Base-by-base conservation (phyloP, 2,888 invertebrate genomes). In the Ophion slaviceki region DNA sequence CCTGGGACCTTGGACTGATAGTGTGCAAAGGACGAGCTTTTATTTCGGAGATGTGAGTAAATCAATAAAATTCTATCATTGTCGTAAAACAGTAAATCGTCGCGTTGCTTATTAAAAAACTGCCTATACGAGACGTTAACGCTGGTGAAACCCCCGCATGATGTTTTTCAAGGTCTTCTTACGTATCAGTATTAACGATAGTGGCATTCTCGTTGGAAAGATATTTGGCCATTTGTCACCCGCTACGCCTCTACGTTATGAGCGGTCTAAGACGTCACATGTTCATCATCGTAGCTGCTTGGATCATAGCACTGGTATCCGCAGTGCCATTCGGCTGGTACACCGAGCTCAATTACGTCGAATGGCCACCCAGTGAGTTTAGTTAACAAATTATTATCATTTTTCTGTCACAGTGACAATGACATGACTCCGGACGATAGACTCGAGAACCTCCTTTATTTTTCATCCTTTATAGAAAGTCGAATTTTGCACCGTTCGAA, bases 201-300 rank as follows among this genome's bases (percentile, higher is more conserved):
- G 97, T 98, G 67, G 97, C 98, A 4, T 98, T 98, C 94, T 98
- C 98, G 0, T 96, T 97, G 94, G 98, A 98, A 94, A 95, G 98
- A 24, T 98, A 98, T 94, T 94, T 98, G 88, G 98, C 98, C 47
- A 98, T 98, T 91, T 98, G 98, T 92, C 97, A 98, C 93, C 98
- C 98, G 0, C 94, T 98, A 71, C 96, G 97, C 92, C 95, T 97
- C 85, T 97, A 97, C 94, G 96, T 97, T 57, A 97, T 98, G 96
- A 97, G 97, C 0, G 97, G 97, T 0, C 95, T 98, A 20, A 96
- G 97, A 68, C 95, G 98, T 8, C 98, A 98, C 0, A 94, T 97
- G 45, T 95, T 97, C 87, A 97, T 98, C 88, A 97, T 98, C 76
- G 95, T 96, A 0, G 95, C 95, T 0, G 94, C 97, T 20, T 98